Conservation (phyloP, 2,113 vertebrate genomes). For the Strigops habroptila region DNA sequence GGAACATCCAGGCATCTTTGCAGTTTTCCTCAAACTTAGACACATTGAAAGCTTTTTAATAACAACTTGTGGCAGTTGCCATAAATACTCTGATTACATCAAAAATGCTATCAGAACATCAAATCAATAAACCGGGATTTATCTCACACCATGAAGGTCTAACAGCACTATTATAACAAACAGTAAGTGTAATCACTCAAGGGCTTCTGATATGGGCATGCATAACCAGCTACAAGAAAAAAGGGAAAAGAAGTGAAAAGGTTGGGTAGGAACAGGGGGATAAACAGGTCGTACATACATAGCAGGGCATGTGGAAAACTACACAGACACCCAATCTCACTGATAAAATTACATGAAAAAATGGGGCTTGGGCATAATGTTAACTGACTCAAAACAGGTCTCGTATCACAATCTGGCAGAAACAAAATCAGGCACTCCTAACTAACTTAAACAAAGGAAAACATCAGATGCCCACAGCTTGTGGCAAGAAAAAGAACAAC, state of each 20-base stretch:
- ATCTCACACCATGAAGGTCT: not conserved
- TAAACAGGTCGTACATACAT: fast-evolving
- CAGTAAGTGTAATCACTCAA: not conserved
- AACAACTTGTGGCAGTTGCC: not conserved
- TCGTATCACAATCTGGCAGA: not conserved
- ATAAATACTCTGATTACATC: not conserved
- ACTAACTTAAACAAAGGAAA: not conserved
- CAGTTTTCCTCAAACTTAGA: not conserved
- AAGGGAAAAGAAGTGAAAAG: not conserved
- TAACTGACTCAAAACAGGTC: not conserved
- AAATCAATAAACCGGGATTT: not conserved
- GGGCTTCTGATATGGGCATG: not conserved
- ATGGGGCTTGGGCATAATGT: not conserved
- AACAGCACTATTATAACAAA: not conserved
- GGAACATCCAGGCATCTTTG: not conserved
- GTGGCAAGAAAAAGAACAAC: not conserved
- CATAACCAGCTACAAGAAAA: not conserved
- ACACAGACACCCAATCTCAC: not conserved
- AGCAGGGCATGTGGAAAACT: not conserved
- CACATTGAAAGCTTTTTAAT: not conserved
- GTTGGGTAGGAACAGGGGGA: not conserved
- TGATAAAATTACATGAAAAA: not conserved
- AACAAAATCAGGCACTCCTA: not conserved
- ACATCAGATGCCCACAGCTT: not conserved
- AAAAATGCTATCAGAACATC: not conserved